Conservation (phyloP, 2,113 vertebrate species). For the Globicephala melas region DNA sequence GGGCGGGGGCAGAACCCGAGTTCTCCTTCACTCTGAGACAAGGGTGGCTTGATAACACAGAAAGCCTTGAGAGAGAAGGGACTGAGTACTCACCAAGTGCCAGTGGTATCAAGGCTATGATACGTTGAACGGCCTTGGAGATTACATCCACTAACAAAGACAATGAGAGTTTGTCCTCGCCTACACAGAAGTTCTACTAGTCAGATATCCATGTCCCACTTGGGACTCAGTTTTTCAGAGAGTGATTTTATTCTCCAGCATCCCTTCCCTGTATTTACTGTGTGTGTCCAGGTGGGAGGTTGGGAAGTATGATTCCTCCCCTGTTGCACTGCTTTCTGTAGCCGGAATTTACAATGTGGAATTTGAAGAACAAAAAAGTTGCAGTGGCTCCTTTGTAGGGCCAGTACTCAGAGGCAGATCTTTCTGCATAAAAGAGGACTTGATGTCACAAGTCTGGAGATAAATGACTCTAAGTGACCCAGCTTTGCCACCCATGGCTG, state of each 20-base stretch:
- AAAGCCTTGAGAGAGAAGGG: not conserved
- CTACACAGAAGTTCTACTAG: not conserved
- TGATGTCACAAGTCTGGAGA: not conserved
- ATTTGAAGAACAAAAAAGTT: not conserved
- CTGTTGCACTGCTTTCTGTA: not conserved
- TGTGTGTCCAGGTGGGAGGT: not conserved
- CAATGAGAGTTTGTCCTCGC: not conserved
- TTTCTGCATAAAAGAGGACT: not conserved
- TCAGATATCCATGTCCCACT: not conserved
- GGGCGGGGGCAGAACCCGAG: fast-evolving
- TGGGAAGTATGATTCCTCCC: not conserved
- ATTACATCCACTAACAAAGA: not conserved
- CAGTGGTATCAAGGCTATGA: not conserved
- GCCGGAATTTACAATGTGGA: not conserved
- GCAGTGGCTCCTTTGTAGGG: not conserved
- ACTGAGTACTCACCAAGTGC: not conserved
- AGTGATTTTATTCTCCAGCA: not conserved
- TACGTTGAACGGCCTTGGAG: not conserved
- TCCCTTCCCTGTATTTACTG: not conserved
- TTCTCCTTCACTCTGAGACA: not conserved
- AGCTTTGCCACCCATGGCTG: not conserved
- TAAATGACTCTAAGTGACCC: not conserved
- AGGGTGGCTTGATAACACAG: not conserved
- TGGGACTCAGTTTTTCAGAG: not conserved
- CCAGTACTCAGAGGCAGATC: not conserved